These are phyloP conservation scores for Rapana venosa DNA, from an alignment of 2,888 invertebrate genomes.

Conservation along the genomic window DNA sequence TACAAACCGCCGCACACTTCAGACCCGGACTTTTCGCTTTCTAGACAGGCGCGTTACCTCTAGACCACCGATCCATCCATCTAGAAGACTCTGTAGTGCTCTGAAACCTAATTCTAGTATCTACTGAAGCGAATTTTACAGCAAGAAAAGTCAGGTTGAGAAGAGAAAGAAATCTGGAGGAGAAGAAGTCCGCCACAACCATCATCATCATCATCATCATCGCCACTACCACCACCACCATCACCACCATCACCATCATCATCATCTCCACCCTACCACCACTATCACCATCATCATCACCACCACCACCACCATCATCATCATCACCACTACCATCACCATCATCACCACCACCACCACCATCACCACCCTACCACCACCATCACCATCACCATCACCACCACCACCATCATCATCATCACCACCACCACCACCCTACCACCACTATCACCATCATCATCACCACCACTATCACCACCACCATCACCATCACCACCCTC, in stretches of 20 bases:
- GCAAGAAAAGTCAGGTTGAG: not conserved
- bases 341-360: not conserved
- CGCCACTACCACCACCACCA: constrained; percentile 6
- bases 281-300: not conserved
- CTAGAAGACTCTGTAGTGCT: no score
- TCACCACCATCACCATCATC: constrained; percentile 33
- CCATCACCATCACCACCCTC: not conserved
- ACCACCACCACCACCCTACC: not conserved
- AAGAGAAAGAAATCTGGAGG: no score
- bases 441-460: not conserved
- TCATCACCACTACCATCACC: not conserved
- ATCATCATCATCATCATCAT: constrained; percentile 36
- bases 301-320: not conserved
- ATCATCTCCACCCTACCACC: not conserved
- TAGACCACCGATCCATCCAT: not conserved
- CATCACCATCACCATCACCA: not conserved
- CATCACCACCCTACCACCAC: not conserved
- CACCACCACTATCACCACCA: not conserved
- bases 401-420: not conserved
- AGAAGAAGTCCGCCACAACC: not conserved
- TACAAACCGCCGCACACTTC: no score
- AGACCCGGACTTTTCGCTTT: not conserved
- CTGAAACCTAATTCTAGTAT: not conserved
- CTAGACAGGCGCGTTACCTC: not conserved
- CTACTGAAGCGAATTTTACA: not conserved